These are phyloP conservation scores for Pedicia rivosa DNA, from an alignment of 2,888 invertebrate genomes.

Conservation along the genomic window DNA sequence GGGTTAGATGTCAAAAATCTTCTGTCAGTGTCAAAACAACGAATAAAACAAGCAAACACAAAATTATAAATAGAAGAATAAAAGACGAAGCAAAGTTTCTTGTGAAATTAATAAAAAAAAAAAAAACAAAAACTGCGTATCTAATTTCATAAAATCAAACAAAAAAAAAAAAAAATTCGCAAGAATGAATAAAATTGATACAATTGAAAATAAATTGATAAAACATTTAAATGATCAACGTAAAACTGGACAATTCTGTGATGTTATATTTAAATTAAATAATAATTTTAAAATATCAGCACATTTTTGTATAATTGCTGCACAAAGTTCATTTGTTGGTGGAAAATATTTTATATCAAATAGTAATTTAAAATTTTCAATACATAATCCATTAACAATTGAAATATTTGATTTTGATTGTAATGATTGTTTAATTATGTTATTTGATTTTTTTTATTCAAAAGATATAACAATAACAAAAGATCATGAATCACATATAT, in stretches of 20 bases:
- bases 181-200: too few relatives aligned
- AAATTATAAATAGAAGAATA: too few relatives aligned
- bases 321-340: conserved; percentile 25
- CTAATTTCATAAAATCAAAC: too few relatives aligned
- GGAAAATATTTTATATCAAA: conserved; percentile 17
- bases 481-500: conserved; percentile 25
- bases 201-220: conserved; percentile 18
- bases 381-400: conserved; percentile 26
- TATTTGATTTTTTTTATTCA: conserved; percentile 26
- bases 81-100: too few relatives aligned
- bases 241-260: conserved; percentile 24
- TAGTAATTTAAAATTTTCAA: conserved; percentile 23
- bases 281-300: conserved; percentile 15
- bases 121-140: too few relatives aligned
- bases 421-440: conserved; percentile 22
- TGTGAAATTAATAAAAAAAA: too few relatives aligned
- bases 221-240: conserved; percentile 27
- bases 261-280: conserved; percentile 20
- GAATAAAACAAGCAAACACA: too few relatives aligned
- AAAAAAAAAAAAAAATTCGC: too few relatives aligned
- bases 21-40: too few relatives aligned
- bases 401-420: conserved; percentile 24
- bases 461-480: conserved; percentile 23
- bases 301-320: conserved; percentile 27
- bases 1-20: too few relatives aligned